Conservation (phyloP, 2,113 vertebrate genomes). For the Xiphophorus couchianus region DNA sequence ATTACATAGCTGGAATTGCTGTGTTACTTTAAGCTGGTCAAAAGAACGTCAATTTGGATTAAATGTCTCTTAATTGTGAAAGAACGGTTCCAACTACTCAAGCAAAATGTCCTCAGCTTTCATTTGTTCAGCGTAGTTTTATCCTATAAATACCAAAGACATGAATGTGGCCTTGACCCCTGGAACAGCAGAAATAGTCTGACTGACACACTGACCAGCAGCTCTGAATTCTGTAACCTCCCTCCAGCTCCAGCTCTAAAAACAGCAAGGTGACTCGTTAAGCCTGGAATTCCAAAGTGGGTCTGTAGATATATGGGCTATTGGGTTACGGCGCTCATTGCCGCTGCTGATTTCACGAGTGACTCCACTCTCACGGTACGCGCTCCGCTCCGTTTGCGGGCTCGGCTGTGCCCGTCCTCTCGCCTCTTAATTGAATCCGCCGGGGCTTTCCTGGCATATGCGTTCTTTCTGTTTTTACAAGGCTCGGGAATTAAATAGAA, state of each 20-base stretch:
- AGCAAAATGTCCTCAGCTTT: background rate
- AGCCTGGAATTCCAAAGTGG: slow-evolving; percentile 61
- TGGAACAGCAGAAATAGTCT: slow-evolving; percentile 50
- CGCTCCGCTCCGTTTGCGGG: slow-evolving; percentile 24
- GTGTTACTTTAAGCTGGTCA: background rate
- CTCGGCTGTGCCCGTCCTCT: slow-evolving; percentile 13
- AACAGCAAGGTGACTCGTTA: slow-evolving; percentile 62
- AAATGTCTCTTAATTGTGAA: background rate
- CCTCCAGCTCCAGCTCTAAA: slow-evolving; percentile 44
- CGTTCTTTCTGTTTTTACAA: slow-evolving; percentile 62
- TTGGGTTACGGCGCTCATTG: slow-evolving; percentile 62
- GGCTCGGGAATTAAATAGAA: slow-evolving; percentile 40
- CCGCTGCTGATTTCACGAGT: slow-evolving; percentile 52
- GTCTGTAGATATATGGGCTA: slow-evolving; percentile 64
- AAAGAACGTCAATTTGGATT: background rate
- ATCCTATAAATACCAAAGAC: slow-evolving; percentile 37
- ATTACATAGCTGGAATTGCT: background rate
- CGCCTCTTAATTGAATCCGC: slow-evolving; percentile 57
- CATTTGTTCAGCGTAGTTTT: background rate
- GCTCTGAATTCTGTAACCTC: slow-evolving; percentile 37
- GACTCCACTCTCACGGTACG: background rate
- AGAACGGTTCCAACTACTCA: background rate
- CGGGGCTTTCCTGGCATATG: slow-evolving; percentile 39
- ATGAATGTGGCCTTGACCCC: slow-evolving; percentile 48
- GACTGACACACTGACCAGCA: slow-evolving; percentile 63